Conservation (phyloP, 1,140 invertebrate species). For the Zaprionus camerounensis region DNA sequence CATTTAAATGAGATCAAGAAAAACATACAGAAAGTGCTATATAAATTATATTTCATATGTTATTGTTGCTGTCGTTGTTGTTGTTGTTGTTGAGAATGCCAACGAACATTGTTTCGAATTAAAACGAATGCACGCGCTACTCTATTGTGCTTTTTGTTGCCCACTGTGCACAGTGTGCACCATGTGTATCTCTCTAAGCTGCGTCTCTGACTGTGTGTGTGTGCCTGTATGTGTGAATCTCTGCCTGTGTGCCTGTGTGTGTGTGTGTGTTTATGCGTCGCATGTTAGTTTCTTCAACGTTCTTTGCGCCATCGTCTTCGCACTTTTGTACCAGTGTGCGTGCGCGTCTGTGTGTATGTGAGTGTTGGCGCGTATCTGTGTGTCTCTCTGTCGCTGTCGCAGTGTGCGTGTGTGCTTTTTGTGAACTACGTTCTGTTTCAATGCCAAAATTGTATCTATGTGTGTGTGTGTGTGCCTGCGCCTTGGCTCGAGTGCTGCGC, state of each 20-base stretch:
- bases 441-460: conserved; percentile 81
- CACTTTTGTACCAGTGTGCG: conserved; percentile 46
- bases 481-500: conserved; percentile 55
- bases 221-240: conserved; percentile 15
- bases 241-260: conserved; percentile 12
- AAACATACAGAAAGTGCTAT: conserved; percentile 30
- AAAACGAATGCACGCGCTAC: conserved; percentile 40
- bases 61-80: conserved; percentile 17
- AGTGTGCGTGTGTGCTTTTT: conserved; percentile 64
- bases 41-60: conserved; percentile 13
- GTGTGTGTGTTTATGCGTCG: conserved; percentile 51
- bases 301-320: conserved; percentile 60
- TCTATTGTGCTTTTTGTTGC: conserved; percentile 8
- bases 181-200: conserved; percentile 55
- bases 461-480: conserved; percentile 28
- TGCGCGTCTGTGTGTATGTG: conserved; percentile 6
- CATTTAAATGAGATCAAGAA: background rate
- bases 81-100: conserved; percentile 23
- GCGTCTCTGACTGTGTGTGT: conserved; percentile 41
- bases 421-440: conserved; percentile 82
- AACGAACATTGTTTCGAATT: conserved; percentile 32
- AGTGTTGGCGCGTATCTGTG: conserved; percentile 30
- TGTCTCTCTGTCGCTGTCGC: conserved; percentile 30
- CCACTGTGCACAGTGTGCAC: background rate
- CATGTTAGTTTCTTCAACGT: conserved; percentile 63